A percentile compares a stretch with the other conserved stretches of the same genome.
These are phyloP conservation scores for Elmis aenea DNA, from an alignment of 2,888 invertebrate genomes.

Conservation along the genomic window DNA sequence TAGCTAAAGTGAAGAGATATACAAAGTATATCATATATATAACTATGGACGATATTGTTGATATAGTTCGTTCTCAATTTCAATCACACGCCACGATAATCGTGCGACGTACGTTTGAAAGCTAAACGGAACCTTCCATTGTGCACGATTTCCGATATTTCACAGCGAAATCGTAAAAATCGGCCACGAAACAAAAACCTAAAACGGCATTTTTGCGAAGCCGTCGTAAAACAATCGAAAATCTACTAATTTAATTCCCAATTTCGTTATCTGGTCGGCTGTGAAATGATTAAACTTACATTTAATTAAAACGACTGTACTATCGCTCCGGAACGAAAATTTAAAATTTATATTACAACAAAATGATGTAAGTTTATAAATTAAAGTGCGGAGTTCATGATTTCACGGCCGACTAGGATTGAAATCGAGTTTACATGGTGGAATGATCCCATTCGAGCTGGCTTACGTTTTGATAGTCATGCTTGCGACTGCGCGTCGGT, in stretches of 20 bases:
- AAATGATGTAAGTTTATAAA: no score
- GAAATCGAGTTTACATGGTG: constrained; percentile 57
- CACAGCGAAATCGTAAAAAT: no score
- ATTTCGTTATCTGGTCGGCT: no score
- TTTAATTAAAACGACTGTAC: no score
- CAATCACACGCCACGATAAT: neutral
- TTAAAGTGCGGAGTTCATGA: neutral
- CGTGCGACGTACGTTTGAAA: neutral
- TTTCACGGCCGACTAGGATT: neutral
- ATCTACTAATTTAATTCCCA: no score
- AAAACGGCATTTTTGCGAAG: no score
- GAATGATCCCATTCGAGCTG: constrained; percentile 76
- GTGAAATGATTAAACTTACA: no score
- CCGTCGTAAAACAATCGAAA: no score
- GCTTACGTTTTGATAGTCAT: constrained; percentile 67
- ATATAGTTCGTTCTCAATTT: neutral
- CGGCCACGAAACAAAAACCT: no score
- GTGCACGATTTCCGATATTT: neutral
- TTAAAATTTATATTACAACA: no score
- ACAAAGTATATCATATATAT: constrained; percentile 21
- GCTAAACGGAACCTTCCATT: neutral
- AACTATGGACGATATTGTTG: neutral
- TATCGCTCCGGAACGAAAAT: no score
- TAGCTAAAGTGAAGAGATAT: constrained; percentile 35
- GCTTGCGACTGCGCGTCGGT: constrained; percentile 43